These are phyloP conservation scores for Astreopora myriophthalma DNA, from an alignment of 64 coral and sea anemone species.

Conservation along the genomic window DNA sequence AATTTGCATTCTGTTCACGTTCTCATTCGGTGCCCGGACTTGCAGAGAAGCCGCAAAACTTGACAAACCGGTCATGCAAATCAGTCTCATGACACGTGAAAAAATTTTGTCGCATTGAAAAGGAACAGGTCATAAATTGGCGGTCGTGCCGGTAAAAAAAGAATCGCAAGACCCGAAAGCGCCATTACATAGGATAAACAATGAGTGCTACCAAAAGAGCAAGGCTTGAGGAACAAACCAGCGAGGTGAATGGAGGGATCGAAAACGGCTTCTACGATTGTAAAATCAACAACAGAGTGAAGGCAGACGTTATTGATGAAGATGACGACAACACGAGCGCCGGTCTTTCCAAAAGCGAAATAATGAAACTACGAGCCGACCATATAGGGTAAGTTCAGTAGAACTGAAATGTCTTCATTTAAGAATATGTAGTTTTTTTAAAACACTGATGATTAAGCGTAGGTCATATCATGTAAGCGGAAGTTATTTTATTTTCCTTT, in stretches of 20 bases:
- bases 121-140: neutral
- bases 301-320: neutral
- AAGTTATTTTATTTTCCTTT: no score
- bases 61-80: slow-evolving; percentile 19
- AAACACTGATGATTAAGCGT: no score
- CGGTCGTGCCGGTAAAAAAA: neutral
- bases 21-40: neutral
- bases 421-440: neutral
- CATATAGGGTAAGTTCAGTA: slow-evolving; percentile 44
- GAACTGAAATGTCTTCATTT: no score
- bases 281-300: neutral
- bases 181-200: neutral
- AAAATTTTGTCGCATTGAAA: neutral
- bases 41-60: neutral
- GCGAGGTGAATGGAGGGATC: neutral
- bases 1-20: no score
- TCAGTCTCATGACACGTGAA: neutral
- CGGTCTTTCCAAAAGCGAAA: neutral
- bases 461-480: no score
- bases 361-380: neutral
- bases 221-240: neutral
- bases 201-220: slow-evolving; percentile 22
- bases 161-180: neutral
- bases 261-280: neutral
- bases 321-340: neutral